Percentiles rank a stretch among this genome's conserved stretches.
Conservation (phyloP, 1,140 invertebrate genomes). For the Archegozetes longisetosus region DNA sequence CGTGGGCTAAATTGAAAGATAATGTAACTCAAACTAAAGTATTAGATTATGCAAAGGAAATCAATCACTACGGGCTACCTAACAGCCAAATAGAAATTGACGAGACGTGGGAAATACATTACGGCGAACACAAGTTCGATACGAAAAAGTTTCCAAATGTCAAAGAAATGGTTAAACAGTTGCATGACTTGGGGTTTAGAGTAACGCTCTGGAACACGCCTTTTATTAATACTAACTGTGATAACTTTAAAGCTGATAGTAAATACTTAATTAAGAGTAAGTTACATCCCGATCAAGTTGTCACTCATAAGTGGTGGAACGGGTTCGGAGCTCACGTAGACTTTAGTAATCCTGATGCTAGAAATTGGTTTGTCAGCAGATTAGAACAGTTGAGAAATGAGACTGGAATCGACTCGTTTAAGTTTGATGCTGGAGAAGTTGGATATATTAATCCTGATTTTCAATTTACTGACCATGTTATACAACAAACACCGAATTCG, state of each 20-base stretch:
- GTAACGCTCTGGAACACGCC: constrained; percentile 77
- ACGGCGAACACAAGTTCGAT: constrained; percentile 66
- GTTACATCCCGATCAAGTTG: constrained; percentile 27
- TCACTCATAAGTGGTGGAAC: constrained; percentile 77
- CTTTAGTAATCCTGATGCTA: constrained; percentile 55
- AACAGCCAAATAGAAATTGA: constrained; percentile 74
- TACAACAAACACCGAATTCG: constrained; percentile 40
- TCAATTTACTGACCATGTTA: constrained; percentile 19
- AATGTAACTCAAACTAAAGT: constrained; percentile 49
- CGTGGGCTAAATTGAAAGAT: constrained; percentile 61
- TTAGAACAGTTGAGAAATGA: constrained; percentile 40
- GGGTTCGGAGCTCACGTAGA: constrained; percentile 50
- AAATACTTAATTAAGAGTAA: constrained; percentile 24
- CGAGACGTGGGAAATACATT: constrained; percentile 75
- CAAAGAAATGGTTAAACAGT: constrained; percentile 29
- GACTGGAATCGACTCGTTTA: constrained; percentile 63
- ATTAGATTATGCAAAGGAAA: constrained; percentile 49
- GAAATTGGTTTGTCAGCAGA: constrained; percentile 50
- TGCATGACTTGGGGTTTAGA: constrained; percentile 47
- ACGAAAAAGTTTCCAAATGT: constrained; percentile 53
- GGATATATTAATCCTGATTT: constrained; percentile 31
- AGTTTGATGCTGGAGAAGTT: constrained; percentile 82
- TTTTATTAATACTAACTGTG: constrained; percentile 47
- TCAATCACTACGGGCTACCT: constrained; percentile 47
- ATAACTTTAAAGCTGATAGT: constrained; percentile 39